Conservation (phyloP, 2,113 vertebrate species). For the Ammodramus savannarum region DNA sequence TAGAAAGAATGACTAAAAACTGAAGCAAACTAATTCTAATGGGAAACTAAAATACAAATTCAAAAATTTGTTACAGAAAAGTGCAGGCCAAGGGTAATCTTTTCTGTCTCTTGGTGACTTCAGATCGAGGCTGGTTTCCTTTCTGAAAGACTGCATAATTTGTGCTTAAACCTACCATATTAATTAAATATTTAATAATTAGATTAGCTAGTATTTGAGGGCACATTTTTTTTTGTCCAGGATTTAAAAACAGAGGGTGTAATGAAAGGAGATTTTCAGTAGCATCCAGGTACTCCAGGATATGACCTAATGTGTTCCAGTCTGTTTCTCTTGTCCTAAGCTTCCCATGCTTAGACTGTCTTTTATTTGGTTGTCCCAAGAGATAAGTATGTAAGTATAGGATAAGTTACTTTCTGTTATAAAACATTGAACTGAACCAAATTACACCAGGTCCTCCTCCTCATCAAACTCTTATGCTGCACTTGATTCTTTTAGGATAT, state of each 20-base stretch:
- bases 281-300: not conserved
- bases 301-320: not conserved
- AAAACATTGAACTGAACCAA: not conserved
- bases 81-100: not conserved
- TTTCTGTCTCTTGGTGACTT: not conserved
- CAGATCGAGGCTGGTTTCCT: not conserved
- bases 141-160: not conserved
- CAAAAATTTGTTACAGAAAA: not conserved
- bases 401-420: not conserved
- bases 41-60: not conserved
- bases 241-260: not conserved
- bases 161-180: not conserved
- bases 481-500: not conserved
- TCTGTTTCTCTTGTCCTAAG: not conserved
- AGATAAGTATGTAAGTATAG: not conserved
- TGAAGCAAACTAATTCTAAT: not conserved
- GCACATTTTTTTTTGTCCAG: not conserved
- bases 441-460: not conserved
- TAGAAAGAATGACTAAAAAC: not conserved
- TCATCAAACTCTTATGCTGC: fast-evolving
- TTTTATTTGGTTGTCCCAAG: not conserved
- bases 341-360: not conserved
- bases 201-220: not conserved
- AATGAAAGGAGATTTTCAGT: not conserved
- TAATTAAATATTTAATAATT: not conserved